Base-by-base conservation (phyloP, 2,888 invertebrate species). In the Miltochrista miniata region DNA sequence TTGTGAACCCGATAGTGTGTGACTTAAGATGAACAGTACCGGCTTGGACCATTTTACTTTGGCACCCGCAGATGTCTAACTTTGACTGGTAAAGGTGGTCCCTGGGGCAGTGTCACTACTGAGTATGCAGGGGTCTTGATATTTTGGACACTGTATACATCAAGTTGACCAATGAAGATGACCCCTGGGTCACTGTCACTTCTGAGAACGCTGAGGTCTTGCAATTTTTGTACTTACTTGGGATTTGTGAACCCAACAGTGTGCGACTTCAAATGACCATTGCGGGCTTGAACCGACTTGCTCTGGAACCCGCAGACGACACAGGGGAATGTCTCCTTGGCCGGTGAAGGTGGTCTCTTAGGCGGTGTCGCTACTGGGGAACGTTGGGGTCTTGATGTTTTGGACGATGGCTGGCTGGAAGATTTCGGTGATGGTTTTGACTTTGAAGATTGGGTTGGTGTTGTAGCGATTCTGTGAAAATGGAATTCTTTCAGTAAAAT, bases 221-320 rank as follows among this genome's bases (percentile, higher is more conserved):
- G n/a, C n/a, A n/a, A n/a, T n/a, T n/a, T n/a, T n/a, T n/a, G n/a
- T 13, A 68, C 71, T 74, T 47, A 81, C 78, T 40, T 65, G 0
- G 24, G 12, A 3, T 43, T 65, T 0, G 76, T 82, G 9, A 56
- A 75, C 0, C 36, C 43, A 0, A 69, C 72, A 0, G 4, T 1
- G 29, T 80, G 76, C 0, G 12, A 12, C 2, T 45, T 60, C 51
- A 65, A 7, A 40, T 82, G 81, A 0, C 5, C 58, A 0, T 0
- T 0, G 0, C 63, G 18, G 0, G 68, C 73, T 0, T 71, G 68
- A 0, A 24, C 0, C 0, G 51, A 60, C 45, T 73, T 75, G 14
- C 31, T 41, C 0, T 38, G 24, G 1, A 10, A 8, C 0, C 57
- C 54, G 47, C 84, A 84, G 0, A 77, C 41, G 0, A 1, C 0